phyloP scores from a whole-genome alignment of 2,113 vertebrate species.

The Mugil cephalus region DNA sequence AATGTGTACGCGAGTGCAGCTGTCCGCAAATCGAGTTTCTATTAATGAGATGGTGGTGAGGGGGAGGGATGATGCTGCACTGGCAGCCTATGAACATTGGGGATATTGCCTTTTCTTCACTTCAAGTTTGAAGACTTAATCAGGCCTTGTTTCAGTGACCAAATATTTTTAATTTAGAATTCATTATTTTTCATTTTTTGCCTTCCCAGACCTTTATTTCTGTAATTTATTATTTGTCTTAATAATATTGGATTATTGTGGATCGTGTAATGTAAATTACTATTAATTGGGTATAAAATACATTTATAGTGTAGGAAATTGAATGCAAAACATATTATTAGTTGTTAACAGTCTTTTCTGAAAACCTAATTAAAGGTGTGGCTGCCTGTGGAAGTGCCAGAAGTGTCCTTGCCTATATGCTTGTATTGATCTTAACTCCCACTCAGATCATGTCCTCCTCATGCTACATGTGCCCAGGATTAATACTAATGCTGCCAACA shows the following conservation, averaged over 20 bases:
- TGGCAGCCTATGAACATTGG: constrained; percentile 73
- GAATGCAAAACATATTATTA: constrained; percentile 10
- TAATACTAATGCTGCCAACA: constrained; percentile 1
- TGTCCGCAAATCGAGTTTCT: constrained; percentile 89
- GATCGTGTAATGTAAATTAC: not conserved
- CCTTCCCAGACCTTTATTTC: not conserved
- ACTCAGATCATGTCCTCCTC: constrained; percentile 32
- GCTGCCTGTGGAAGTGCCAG: constrained; percentile 41
- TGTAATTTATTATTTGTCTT: constrained; percentile 12
- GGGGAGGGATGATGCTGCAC: constrained; percentile 79
- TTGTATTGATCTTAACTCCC: constrained; percentile 58
- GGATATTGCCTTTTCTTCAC: constrained; percentile 67
- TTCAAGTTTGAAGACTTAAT: constrained; percentile 70
- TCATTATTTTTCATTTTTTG: not conserved
- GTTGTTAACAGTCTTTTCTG: constrained; percentile 33
- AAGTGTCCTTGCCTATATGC: constrained; percentile 58
- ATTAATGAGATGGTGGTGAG: constrained; percentile 86
- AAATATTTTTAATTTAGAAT: constrained; percentile 22
- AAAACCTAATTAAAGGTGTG: constrained; percentile 63
- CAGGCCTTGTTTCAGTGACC: constrained; percentile 23
- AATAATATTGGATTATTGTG: not conserved
- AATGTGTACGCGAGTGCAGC: constrained; percentile 88
- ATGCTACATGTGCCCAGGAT: constrained; percentile 27
- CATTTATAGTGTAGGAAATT: constrained; percentile 11
- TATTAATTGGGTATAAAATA: not conserved